Evolutionary conservation across 2,113 vertebrate species (phyloP).

Genomic region (Jacana jacana): DNA sequence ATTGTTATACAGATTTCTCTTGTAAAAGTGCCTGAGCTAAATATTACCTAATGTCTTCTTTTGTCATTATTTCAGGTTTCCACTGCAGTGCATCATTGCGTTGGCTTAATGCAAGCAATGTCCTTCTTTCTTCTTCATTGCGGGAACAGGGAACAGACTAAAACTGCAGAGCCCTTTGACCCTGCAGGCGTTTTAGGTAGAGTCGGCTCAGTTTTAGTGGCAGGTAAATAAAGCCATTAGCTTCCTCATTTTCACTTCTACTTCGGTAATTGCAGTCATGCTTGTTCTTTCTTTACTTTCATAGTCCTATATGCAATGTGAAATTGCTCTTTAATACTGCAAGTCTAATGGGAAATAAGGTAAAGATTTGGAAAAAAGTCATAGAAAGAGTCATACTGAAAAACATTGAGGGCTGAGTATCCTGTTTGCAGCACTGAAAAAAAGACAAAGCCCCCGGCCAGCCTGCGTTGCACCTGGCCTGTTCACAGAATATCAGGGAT

Average conservation of each 20-base stretch:
- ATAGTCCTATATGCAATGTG: neutral
- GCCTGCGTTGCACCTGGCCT: neutral
- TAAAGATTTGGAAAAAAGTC: conserved; percentile 13
- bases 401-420: neutral
- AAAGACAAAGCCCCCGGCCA: neutral
- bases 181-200: conserved; percentile 77
- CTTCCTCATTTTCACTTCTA: neutral
- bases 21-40: neutral
- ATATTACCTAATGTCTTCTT: neutral
- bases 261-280: neutral
- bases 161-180: conserved; percentile 78
- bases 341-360: conserved; percentile 41
- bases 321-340: neutral
- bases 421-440: neutral
- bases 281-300: neutral
- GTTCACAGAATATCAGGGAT: too few species aligned
- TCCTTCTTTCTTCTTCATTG: neutral
- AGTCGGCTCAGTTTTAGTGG: conserved; percentile 76
- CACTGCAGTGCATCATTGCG: neutral
- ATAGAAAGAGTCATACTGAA: neutral
- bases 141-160: conserved; percentile 80
- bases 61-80: neutral
- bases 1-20: neutral
- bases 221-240: conserved; percentile 71
- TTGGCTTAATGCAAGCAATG: neutral